Conservation (phyloP, 2,113 vertebrate genomes). For the Hippocampus abdominalis region DNA sequence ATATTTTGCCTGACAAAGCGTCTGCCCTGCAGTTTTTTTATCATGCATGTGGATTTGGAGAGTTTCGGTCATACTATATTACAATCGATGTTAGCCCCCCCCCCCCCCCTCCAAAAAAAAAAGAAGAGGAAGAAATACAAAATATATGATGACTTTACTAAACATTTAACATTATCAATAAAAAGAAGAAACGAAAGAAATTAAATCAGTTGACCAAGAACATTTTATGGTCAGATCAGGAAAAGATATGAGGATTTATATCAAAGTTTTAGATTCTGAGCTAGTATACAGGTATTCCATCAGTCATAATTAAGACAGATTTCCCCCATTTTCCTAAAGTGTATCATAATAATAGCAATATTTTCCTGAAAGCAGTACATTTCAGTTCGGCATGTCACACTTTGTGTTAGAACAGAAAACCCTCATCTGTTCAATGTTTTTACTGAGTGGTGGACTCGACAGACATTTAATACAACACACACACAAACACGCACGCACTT, state of each 20-base stretch:
- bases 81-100: conserved; percentile 19
- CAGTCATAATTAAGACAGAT: neutral
- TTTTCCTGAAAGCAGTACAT: neutral
- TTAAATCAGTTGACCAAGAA: conserved; percentile 17
- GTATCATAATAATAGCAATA: neutral
- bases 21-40: neutral
- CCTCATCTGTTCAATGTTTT: neutral
- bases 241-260: neutral
- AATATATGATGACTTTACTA: conserved; percentile 45
- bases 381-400: neutral
- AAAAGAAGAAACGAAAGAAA: conserved; percentile 2
- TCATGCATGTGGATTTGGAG: neutral
- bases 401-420: neutral
- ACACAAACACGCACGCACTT: too few species aligned
- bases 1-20: conserved; percentile 31
- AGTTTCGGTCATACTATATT: conserved; percentile 16
- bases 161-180: conserved; percentile 40
- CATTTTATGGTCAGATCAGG: conserved; percentile 7
- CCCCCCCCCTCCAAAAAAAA: neutral
- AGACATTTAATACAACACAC: neutral
- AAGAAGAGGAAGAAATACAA: conserved; percentile 39
- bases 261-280: conserved; percentile 10
- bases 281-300: conserved; percentile 2
- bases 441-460: neutral
- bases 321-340: conserved; percentile 13